Evolutionary conservation across 2,888 invertebrate genomes (phyloP).

Genomic region (Himalopsyche kuldschensis): DNA sequence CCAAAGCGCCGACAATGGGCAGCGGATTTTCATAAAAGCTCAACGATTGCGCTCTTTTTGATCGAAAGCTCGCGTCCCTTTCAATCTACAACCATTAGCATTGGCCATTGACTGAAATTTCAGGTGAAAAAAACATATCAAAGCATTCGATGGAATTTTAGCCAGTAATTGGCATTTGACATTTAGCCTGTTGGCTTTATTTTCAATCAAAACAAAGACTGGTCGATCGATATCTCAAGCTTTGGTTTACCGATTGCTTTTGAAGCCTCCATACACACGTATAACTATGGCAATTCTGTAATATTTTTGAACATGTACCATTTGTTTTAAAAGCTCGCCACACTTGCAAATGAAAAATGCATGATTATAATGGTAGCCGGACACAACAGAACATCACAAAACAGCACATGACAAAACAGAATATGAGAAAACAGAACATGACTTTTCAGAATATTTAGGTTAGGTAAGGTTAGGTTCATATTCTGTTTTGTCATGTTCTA

Average conservation of each 20-base stretch:
- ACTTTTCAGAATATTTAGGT: too few relatives aligned
- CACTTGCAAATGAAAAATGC: too few relatives aligned
- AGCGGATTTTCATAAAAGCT: slow-evolving; percentile 30
- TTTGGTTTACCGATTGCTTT: background rate
- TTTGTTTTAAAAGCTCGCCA: too few relatives aligned
- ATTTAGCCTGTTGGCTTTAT: background rate
- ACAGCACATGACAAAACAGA: too few relatives aligned
- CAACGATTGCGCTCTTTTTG: background rate
- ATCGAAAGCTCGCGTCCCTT: background rate
- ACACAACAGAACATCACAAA: too few relatives aligned
- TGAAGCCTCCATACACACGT: too few relatives aligned
- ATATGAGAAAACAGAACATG: too few relatives aligned
- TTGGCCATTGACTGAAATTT: background rate
- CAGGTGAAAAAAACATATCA: background rate
- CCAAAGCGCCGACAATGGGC: slow-evolving; percentile 29
- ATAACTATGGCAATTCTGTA: too few relatives aligned
- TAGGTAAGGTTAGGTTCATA: too few relatives aligned
- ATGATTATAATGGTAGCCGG: too few relatives aligned
- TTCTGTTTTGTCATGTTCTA: too few relatives aligned
- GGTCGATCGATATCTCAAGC: background rate
- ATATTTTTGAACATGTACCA: too few relatives aligned
- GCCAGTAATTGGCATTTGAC: background rate
- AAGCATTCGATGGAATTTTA: background rate
- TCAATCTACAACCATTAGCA: background rate
- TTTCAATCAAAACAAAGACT: background rate